Evolutionary conservation across 2,113 vertebrate species (phyloP), one percentile per base, ranked within the genome.

Genomic region (Sander lucioperca): DNA sequence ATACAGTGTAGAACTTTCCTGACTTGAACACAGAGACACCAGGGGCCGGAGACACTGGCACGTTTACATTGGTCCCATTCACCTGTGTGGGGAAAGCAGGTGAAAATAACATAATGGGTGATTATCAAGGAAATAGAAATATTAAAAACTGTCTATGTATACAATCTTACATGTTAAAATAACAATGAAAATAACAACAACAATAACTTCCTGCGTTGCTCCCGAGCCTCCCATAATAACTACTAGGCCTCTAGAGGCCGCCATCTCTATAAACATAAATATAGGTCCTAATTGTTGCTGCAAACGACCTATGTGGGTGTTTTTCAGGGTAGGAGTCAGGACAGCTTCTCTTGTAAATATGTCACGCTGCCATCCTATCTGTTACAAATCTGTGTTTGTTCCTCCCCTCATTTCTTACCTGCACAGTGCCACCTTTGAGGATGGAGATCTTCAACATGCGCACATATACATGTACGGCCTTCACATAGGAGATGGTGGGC

Each of bases 371-470:
- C 39, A 50, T 14, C 12, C 21, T 45, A 11, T 27, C 50, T 48
- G 59, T 64, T 23, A 12, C 12, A 33, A 7, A 27, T 33, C 9
- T 8, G 6, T 47, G 25, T 2, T 73, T 23, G 15, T 21, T 59
- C 51, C 33, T 63, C 16, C 19, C 9, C 19, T 65, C 1, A 50
- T 67, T 21, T 69, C 84, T 91, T 86, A 96, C 95, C 89, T 95
- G 95, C 30, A 95, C 94, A 56, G 66, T 90, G 72, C 94, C 95
- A 54, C 92, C 94, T 88, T 95, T 96, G 39, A 95, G 89, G 70
- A 96, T 90, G 23, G 95, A 95, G 72, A 96, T 92, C 74, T 94
- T 92, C 74, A 92, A 16, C 62, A 48, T 85, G 4, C 63, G 70
- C 5, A 93, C 91, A 71, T 94, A 80, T 7, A 96, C 94, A 69